Conservation (phyloP, 1,140 invertebrate species). For the Hestina assimilis region DNA sequence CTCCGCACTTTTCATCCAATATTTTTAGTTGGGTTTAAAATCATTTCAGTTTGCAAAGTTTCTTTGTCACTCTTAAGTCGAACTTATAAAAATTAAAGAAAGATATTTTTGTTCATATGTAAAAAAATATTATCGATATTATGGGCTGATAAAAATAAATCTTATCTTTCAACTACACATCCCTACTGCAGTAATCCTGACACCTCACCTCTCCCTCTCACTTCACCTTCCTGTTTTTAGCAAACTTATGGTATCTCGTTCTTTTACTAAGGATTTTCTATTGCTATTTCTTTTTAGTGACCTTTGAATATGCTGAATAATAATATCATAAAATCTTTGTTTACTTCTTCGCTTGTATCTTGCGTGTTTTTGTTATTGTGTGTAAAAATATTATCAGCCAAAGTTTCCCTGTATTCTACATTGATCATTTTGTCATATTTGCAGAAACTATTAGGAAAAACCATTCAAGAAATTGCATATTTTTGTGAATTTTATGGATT, state of each 20-base stretch:
- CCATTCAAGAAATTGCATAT: background rate
- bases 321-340: slow-evolving; percentile 75
- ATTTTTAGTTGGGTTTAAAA: too few relatives aligned
- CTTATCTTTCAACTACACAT: background rate
- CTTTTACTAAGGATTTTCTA: slow-evolving; percentile 27
- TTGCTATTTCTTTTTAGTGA: slow-evolving; percentile 55
- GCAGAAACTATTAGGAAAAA: slow-evolving; percentile 7
- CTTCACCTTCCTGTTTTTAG: slow-evolving; percentile 40
- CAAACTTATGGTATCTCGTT: slow-evolving; percentile 42
- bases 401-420: slow-evolving; percentile 16
- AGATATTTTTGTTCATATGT: too few relatives aligned
- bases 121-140: too few relatives aligned
- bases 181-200: slow-evolving; percentile 12
- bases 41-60: too few relatives aligned
- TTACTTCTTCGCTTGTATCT: slow-evolving; percentile 70
- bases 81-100: too few relatives aligned
- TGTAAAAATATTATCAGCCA: slow-evolving; percentile 37
- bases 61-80: too few relatives aligned
- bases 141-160: too few relatives aligned
- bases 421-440: slow-evolving; percentile 9
- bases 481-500: slow-evolving; percentile 30
- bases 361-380: slow-evolving; percentile 76
- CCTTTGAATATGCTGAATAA: slow-evolving; percentile 76
- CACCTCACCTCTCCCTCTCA: slow-evolving; percentile 35
- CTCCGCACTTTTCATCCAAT: too few relatives aligned